A percentile compares a stretch with the other conserved stretches of the same genome.
Evolutionary conservation across 2,888 invertebrate species (phyloP).

Genomic region (Limenitis camilla): DNA sequence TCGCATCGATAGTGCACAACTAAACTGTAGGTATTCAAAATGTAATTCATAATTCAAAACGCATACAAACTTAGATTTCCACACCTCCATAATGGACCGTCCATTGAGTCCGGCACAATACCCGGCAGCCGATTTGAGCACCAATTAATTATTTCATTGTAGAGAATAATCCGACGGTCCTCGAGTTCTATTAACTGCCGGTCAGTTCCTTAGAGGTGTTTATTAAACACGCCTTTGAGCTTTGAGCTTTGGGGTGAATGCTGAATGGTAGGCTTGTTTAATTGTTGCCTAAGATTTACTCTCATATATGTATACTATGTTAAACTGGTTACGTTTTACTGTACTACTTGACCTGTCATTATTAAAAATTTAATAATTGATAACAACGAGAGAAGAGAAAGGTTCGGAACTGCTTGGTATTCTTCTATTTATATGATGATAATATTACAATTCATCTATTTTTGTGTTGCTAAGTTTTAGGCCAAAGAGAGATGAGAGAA

Average conservation of each 20-base stretch:
- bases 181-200: slow-evolving; percentile 63
- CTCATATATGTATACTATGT: too few relatives aligned
- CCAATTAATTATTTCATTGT: slow-evolving; percentile 73
- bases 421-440: too few relatives aligned
- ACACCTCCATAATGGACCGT: slow-evolving; percentile 48
- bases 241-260: slow-evolving; percentile 34
- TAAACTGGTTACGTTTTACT: too few relatives aligned
- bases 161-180: slow-evolving; percentile 52
- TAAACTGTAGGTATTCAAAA: background rate
- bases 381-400: too few relatives aligned
- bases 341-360: too few relatives aligned
- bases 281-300: slow-evolving; percentile 2
- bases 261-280: slow-evolving; percentile 12
- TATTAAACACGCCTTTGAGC: slow-evolving; percentile 55
- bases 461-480: too few relatives aligned
- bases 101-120: slow-evolving; percentile 42
- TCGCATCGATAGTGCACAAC: too few relatives aligned
- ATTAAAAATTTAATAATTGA: too few relatives aligned
- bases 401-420: too few relatives aligned
- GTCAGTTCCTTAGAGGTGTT: slow-evolving; percentile 70
- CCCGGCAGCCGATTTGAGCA: slow-evolving; percentile 58
- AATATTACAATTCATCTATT: too few relatives aligned
- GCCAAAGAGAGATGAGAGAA: too few relatives aligned
- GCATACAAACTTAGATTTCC: slow-evolving; percentile 1
- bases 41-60: slow-evolving; percentile 1